These are phyloP conservation scores for Cephalopterus ornatus DNA, from an alignment of 2,113 vertebrate genomes.

Conservation along the genomic window DNA sequence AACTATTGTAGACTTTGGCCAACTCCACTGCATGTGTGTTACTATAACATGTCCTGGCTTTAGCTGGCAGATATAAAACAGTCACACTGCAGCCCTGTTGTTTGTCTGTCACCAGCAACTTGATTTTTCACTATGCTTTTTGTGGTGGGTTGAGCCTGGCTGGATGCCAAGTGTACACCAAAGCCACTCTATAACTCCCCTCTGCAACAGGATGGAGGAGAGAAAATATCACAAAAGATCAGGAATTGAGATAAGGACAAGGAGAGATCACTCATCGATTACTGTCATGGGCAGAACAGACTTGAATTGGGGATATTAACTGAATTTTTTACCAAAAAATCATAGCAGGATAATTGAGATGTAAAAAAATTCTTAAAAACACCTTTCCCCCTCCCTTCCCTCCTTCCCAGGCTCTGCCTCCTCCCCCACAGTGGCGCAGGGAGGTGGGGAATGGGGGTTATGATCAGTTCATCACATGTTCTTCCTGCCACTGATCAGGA, in stretches of 20 bases:
- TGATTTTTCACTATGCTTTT: background rate
- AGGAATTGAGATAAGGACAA: background rate
- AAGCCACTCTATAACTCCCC: background rate
- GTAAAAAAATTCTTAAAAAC: background rate
- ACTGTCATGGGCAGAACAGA: background rate
- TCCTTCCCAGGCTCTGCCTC: background rate
- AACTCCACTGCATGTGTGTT: background rate
- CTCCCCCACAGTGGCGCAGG: background rate
- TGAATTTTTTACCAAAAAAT: background rate
- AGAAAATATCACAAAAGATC: background rate
- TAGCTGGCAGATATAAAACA: background rate
- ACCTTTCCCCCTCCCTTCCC: background rate
- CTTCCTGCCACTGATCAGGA: background rate
- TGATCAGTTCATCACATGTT: background rate
- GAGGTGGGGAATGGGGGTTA: background rate
- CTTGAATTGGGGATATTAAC: background rate
- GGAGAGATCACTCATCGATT: background rate
- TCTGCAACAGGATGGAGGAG: fast-evolving
- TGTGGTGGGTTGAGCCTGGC: background rate
- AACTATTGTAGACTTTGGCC: background rate
- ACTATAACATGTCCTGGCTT: background rate
- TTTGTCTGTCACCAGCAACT: background rate
- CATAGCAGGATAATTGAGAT: background rate
- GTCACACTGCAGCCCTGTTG: background rate
- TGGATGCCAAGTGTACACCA: background rate